Base-by-base conservation (phyloP, 2,888 invertebrate species). In the Opisthograptis luteolata region DNA sequence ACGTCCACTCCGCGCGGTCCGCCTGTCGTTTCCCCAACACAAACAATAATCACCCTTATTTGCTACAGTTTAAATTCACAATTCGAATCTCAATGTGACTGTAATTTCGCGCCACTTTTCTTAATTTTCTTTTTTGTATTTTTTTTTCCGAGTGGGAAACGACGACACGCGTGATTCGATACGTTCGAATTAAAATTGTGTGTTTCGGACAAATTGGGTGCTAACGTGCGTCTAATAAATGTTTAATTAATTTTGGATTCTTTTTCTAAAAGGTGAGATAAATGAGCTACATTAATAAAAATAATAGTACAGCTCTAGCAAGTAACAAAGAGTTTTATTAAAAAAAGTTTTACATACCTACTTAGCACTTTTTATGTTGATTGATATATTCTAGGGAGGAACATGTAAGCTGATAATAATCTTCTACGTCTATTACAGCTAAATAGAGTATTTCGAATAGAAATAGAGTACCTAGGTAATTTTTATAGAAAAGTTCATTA, bases 1-100 rank as follows among this genome's bases (percentile, higher is more conserved):
- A 70, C 84, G 91, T 91, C 89, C 87, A 81, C 91, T 91, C 91
- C 91, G 91, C 84, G 91, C 91, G 91, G 91, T 89, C 84, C 83
- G 87, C 91, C 89, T 77, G 91, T 82, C 81, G 76, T 81, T 83
- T 79, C 79, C 84, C 81, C 70, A 66, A 58, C 19, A 58, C 66
- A 64, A 64, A 70, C 68, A 50, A 72, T 60, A 70, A 62, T 64
- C 68, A 69, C 64, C 67, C 66, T 60, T 70, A 70, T 63, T 53
- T 48, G 64, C 55, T 44, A 60, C 61, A 75, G 66, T 44, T 54
- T 47, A 65, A 65, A 72, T 67, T 64, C n/a, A 60, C 5, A 17
- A 2, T 24, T 14, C 31, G 9, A 35, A 9, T 24, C 9, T 13
- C 58, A 66, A 69, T 62, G 74, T 76, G 68, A 68, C 39, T 32